phyloP scores from a whole-genome alignment of 2,113 vertebrate genomes.

The Corvus cornix region DNA sequence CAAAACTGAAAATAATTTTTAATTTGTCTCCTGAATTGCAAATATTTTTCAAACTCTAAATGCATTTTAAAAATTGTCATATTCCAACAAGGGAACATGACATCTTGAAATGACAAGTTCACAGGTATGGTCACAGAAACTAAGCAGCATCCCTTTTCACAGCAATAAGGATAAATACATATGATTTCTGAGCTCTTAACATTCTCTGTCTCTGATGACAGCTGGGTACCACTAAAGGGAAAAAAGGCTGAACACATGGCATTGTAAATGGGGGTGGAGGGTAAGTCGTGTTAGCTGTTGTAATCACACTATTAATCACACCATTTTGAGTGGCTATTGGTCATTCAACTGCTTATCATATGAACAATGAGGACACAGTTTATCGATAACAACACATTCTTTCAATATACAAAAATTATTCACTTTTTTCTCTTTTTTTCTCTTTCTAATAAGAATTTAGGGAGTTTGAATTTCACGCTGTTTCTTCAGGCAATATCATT shows the following conservation, averaged over 20 bases:
- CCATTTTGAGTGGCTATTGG: constrained; percentile 42
- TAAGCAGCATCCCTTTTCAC: neutral
- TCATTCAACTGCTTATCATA: neutral
- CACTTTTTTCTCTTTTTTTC: neutral
- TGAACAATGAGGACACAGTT: neutral
- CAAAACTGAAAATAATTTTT: neutral
- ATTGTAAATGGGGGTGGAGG: neutral
- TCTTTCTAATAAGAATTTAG: neutral
- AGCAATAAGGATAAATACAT: neutral
- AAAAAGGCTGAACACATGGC: constrained; percentile 33
- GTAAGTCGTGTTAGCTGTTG: constrained; percentile 29
- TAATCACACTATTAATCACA: constrained; percentile 61
- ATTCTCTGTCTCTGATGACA: neutral
- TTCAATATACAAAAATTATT: neutral
- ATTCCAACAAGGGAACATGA: neutral
- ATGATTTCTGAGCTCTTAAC: neutral
- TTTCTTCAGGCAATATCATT: neutral
- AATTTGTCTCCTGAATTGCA: neutral
- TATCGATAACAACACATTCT: neutral
- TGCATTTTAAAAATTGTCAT: neutral
- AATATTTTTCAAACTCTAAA: neutral
- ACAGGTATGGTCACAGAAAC: neutral
- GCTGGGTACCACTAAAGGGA: neutral
- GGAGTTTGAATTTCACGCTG: neutral
- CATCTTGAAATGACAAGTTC: neutral